Base-by-base conservation (phyloP, 2,888 invertebrate species). In the Caenorhabditis becei region DNA sequence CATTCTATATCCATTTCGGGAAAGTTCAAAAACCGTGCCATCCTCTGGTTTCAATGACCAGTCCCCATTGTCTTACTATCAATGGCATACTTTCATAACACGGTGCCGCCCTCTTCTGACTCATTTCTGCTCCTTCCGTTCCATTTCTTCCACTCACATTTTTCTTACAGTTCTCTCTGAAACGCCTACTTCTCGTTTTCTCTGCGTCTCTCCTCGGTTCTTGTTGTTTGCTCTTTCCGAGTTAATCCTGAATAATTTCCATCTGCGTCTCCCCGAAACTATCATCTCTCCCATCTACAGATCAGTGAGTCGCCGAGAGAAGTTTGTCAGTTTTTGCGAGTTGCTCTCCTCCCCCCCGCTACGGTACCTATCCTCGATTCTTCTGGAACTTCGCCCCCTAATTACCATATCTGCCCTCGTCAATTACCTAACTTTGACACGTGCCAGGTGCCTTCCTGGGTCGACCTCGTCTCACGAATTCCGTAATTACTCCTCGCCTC, bases 371-470 rank as follows among this genome's bases (percentile, higher is more conserved):
- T 32, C n/a, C n/a, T n/a, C 5, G 10, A 10, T 32, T 3, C 20
- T 10, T 3, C 14, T 59, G 26, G 41, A 35, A 26, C 37, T n/a
- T 66, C 18, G 14, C 20, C 49, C 37, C 37, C 63, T 63, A 58
- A 58, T 72, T 72, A 54, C 72, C 70, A 61, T 53, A 61, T 69
- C 69, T 59, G 35, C 32, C 26, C 26, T 35, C 23, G 53, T 62
- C 74, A 72, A 72, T 66, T 74, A 74, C 74, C 74, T 51, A 54
- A 71, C 67, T 61, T 62, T 23, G 41, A 63, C 66, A 65, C 74
- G 74, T 74, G 74, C 74, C 66, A 74, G 74, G 74, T 74, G 74
- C 23, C 54, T 62, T 71, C 71, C 58, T 41, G 44, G 58, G 61
- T 62, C 74, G 74, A 74, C 74, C 74, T 74, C 74, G 74, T 66